A percentile compares a stretch with the other conserved stretches of the same genome.
These are phyloP conservation scores for Drosophila histrio DNA, from an alignment of 2,888 invertebrate genomes.

Conservation along the genomic window DNA sequence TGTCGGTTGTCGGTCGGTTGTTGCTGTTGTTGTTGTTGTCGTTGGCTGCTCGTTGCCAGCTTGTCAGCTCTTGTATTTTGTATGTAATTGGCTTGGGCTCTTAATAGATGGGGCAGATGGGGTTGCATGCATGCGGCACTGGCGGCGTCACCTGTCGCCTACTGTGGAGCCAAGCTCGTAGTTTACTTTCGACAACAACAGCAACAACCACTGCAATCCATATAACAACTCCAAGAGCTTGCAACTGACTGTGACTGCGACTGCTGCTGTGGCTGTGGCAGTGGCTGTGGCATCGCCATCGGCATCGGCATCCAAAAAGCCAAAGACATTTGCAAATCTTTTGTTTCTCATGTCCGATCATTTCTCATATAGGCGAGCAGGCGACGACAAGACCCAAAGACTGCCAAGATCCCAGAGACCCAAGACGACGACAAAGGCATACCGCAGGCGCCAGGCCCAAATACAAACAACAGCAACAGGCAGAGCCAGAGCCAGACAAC, in stretches of 20 bases:
- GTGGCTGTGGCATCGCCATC: constrained; percentile 24
- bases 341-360: constrained; percentile 82
- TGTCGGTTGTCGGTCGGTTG: constrained; percentile 29
- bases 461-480: constrained; percentile 45
- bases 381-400: constrained; percentile 66
- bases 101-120: constrained; percentile 48
- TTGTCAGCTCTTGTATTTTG: constrained; percentile 75
- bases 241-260: neutral
- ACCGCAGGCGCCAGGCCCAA: constrained; percentile 83
- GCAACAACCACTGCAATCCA: constrained; percentile 12
- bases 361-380: constrained; percentile 80
- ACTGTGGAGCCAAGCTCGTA: constrained; percentile 54
- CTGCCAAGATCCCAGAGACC: constrained; percentile 17
- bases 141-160: constrained; percentile 75
- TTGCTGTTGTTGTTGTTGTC: constrained; percentile 5
- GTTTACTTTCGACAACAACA: constrained; percentile 47
- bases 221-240: neutral
- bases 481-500: constrained; percentile 35
- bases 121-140: constrained; percentile 30
- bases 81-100: constrained; percentile 71
- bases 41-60: constrained; percentile 44
- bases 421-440: constrained; percentile 80
- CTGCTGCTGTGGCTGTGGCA: neutral
- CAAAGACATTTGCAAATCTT: constrained; percentile 81
- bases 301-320: constrained; percentile 72